Conservation (phyloP, 2,888 invertebrate genomes). For the Melangyna quadrimaculata region DNA sequence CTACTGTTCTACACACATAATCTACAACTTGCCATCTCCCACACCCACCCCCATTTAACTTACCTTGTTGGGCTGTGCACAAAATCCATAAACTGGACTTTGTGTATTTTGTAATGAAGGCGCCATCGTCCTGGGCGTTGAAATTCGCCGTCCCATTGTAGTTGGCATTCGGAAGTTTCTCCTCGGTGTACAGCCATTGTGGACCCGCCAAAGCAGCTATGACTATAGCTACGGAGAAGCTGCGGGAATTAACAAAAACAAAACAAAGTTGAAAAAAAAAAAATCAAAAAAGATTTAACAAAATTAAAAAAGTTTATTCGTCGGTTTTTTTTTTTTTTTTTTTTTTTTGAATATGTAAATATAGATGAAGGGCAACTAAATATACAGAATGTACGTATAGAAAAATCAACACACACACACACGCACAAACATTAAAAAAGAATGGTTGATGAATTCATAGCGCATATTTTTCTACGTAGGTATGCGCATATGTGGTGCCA, state of each 20-base stretch:
- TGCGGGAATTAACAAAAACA: conserved; percentile 62
- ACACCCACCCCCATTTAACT: conserved; percentile 50
- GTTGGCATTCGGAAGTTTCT: conserved; percentile 89
- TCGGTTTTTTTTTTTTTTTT: too few species aligned
- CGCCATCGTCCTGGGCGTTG: conserved; percentile 79
- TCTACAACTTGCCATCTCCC: background rate
- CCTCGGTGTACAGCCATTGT: conserved; percentile 93
- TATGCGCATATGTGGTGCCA: conserved; percentile 18
- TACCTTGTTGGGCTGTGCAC: conserved; percentile 79
- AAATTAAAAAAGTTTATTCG: conserved; percentile 12
- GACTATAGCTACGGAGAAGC: conserved; percentile 80
- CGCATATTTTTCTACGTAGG: background rate
- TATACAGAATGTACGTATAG: conserved; percentile 20
- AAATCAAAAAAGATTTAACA: conserved; percentile 30
- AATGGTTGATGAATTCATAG: background rate
- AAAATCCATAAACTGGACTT: conserved; percentile 81
- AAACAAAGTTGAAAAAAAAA: too few species aligned
- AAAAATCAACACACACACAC: conserved; percentile 39
- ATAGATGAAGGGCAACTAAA: conserved; percentile 25
- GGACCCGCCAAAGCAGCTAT: conserved; percentile 81
- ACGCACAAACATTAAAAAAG: background rate
- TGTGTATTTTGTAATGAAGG: conserved; percentile 80
- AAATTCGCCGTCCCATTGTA: conserved; percentile 87
- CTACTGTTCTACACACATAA: background rate
- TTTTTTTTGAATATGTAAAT: conserved; percentile 28